Evolutionary conservation across 2,113 vertebrate species (phyloP), one percentile per base, ranked within the genome.

Genomic region (Calonectris borealis): DNA sequence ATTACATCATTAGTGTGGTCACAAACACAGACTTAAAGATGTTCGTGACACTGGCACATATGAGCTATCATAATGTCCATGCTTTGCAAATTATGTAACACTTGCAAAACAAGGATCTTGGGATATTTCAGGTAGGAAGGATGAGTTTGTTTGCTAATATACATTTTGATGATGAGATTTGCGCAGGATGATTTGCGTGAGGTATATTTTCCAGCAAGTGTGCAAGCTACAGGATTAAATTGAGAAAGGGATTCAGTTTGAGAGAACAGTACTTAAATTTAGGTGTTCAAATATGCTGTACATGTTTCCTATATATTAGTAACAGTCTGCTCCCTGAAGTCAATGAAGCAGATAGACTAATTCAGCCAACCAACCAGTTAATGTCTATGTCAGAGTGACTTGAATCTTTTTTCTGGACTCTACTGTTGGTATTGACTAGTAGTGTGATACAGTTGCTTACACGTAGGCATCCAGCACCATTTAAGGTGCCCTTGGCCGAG

Each of bases 381-480:
- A 51, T 61, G 20, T 24, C 70, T 38, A 18, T 66, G 34, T 90
- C 34, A 66, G 18, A 54, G 44, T 38, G 70, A 90, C 10, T 3
- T 70, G 21, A 70, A 26, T 54, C 25, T 75, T 83, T 86, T 92
- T 68, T 55, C 38, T 86, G 75, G 52, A 40, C 5, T 76, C 11
- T 68, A 1, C 11, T 55, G 7, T 66, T 85, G 46, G 16, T 71
- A 36, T 54, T 84, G 31, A 61, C 46, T 58, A 61, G 20, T n/a
- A 62, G 7, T 5, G 14, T 83, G 70, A 42, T 68, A 42, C 48
- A 64, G 17, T 68, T 86, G 16, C 48, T 72, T n/a, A 26, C 0
- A 0, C 26, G 15, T 58, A 44, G 21, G 12, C 52, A 22, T 90
- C 0, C 1, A 68, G 48, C 6, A 11, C 4, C 46, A 38, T 87